These are phyloP conservation scores for Indicator maculatus DNA, from an alignment of 2,113 vertebrate species.

Conservation along the genomic window DNA sequence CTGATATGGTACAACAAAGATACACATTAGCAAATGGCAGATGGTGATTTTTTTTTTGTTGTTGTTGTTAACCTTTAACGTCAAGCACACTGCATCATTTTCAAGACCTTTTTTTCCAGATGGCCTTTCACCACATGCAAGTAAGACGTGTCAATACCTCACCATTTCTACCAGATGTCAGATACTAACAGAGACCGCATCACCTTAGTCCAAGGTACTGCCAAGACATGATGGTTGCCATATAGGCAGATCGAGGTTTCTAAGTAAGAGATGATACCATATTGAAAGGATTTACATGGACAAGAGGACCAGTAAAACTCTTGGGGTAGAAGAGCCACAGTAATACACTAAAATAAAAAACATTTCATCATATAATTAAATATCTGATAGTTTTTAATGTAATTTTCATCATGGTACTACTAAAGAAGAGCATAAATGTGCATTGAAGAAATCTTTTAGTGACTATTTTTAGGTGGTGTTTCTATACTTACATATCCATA, in stretches of 20 bases:
- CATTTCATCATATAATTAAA: not conserved
- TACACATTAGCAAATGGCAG: not conserved
- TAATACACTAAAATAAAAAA: not conserved
- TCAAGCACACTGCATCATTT: not conserved
- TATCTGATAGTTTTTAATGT: not conserved
- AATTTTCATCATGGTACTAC: not conserved
- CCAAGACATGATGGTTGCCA: not conserved
- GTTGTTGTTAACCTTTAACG: not conserved
- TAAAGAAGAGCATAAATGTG: not conserved
- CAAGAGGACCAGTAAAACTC: not conserved
- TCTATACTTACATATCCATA: not conserved
- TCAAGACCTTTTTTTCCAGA: not conserved
- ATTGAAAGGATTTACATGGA: not conserved
- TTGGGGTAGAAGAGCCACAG: not conserved
- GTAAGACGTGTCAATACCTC: conserved; percentile 17
- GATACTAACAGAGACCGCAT: not conserved
- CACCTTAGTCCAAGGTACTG: conserved; percentile 10
- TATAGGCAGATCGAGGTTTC: not conserved
- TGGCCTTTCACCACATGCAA: conserved; percentile 14
- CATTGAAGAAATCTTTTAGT: not conserved
- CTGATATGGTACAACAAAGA: not conserved
- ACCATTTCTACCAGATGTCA: conserved; percentile 30
- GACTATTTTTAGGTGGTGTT: not conserved
- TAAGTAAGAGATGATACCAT: conserved; percentile 18
- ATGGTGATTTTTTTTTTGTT: not conserved